Evolutionary conservation across 2,797 vertebrate species (phyloP).

Genomic region (Mormyrus proboscirostris): DNA sequence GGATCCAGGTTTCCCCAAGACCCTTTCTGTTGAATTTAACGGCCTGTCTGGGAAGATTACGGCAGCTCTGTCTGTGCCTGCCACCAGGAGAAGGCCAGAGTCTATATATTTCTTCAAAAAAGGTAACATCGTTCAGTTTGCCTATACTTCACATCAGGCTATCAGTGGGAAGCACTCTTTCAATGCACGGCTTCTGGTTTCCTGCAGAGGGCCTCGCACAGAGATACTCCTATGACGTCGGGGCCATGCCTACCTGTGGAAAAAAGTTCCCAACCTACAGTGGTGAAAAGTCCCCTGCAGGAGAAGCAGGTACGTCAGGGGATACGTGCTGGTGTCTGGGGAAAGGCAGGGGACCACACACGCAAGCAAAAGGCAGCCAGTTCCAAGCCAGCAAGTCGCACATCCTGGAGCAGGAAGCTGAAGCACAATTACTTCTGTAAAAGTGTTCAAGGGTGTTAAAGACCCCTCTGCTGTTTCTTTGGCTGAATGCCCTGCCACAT

Average conservation of each 20-base stretch:
- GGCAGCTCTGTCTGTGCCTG: conserved; percentile 70
- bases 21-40: conserved; percentile 71
- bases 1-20: conserved; percentile 75
- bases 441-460: neutral
- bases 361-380: neutral
- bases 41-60: conserved; percentile 70
- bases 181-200: neutral
- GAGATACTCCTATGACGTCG: conserved; percentile 68
- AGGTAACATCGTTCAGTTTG: conserved; percentile 52
- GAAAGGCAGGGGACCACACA: neutral
- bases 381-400: neutral
- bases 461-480: neutral
- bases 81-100: conserved; percentile 65
- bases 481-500: neutral
- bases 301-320: conserved; percentile 39
- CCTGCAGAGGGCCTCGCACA: conserved; percentile 70
- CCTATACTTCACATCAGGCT: neutral
- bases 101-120: conserved; percentile 80
- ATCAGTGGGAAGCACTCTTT: neutral
- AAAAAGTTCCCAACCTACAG: conserved; percentile 53
- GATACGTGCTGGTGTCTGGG: neutral
- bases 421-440: neutral
- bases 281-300: conserved; percentile 16
- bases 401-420: neutral
- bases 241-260: conserved; percentile 54